These are phyloP conservation scores for Probaryconus sp. DNA, from an alignment of 1,140 invertebrate species.

Conservation along the genomic window DNA sequence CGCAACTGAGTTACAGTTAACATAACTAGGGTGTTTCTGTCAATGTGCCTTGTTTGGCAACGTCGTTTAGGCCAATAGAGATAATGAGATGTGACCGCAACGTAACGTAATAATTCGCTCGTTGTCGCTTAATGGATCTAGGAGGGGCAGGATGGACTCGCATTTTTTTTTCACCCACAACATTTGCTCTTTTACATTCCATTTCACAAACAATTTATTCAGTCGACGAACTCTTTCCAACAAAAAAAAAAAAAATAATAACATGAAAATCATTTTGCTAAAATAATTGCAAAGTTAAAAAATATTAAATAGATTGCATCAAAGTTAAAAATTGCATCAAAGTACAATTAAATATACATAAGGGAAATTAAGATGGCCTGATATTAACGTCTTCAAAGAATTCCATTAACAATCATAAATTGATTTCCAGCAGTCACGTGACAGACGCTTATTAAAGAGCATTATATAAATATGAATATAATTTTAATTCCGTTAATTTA, in stretches of 20 bases:
- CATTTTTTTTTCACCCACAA: no score
- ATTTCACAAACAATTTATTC: no score
- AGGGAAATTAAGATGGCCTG: no score
- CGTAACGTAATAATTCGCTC: constrained; percentile 71
- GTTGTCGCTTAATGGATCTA: constrained; percentile 74
- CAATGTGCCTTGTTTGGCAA: constrained; percentile 18
- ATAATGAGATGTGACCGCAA: constrained; percentile 56
- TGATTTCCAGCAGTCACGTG: not conserved
- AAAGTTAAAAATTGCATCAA: no score
- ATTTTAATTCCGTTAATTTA: constrained; percentile 13
- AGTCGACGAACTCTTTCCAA: not conserved
- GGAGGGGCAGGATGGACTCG: constrained; percentile 73
- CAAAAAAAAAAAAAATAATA: no score
- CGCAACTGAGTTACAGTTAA: constrained; percentile 29
- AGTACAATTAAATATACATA: no score
- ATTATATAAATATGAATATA: constrained; percentile 14
- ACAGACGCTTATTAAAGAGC: no score
- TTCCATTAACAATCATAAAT: not conserved
- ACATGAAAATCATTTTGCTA: no score
- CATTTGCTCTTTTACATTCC: not conserved
- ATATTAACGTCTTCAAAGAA: no score
- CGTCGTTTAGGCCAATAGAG: constrained; percentile 25
- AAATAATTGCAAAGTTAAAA: no score
- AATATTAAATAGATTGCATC: no score
- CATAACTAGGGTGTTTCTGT: constrained; percentile 36